These are phyloP conservation scores for Paramormyrops hopkinsi DNA, from an alignment of 2,797 vertebrate genomes.

Conservation along the genomic window DNA sequence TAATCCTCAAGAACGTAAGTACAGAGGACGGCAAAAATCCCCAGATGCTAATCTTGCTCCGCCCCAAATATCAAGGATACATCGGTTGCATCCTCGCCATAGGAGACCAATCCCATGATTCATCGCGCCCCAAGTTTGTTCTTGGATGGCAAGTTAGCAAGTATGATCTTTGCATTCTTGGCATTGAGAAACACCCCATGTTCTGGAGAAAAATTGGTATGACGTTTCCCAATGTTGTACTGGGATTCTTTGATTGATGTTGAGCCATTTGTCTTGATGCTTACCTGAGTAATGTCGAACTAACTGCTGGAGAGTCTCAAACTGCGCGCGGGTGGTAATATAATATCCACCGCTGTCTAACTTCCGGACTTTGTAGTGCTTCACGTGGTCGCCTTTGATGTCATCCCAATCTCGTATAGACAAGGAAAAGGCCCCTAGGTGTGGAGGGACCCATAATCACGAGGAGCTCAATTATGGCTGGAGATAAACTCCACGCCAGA, in stretches of 20 bases:
- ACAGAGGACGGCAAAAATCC: neutral
- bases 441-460: neutral
- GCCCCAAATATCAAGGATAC: neutral
- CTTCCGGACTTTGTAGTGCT: slow-evolving; percentile 98
- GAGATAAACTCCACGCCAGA: neutral
- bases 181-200: neutral
- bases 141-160: neutral
- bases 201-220: neutral
- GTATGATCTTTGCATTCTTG: neutral
- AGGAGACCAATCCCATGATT: neutral
- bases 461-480: neutral
- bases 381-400: slow-evolving; percentile 96
- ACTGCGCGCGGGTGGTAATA: slow-evolving; percentile 96
- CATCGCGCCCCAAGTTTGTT: neutral
- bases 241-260: neutral
- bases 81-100: neutral
- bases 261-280: slow-evolving; percentile 5
- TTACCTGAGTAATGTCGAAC: slow-evolving; percentile 97
- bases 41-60: neutral
- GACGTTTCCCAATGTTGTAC: neutral
- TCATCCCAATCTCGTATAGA: slow-evolving; percentile 99
- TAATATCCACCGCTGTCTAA: slow-evolving; percentile 98
- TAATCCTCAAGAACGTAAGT: neutral
- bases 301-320: slow-evolving; percentile 95
- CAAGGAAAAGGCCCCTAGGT: slow-evolving; percentile 90